phyloP scores from a whole-genome alignment of 2,113 vertebrate genomes.

The Melanotaenia duboulayi region DNA sequence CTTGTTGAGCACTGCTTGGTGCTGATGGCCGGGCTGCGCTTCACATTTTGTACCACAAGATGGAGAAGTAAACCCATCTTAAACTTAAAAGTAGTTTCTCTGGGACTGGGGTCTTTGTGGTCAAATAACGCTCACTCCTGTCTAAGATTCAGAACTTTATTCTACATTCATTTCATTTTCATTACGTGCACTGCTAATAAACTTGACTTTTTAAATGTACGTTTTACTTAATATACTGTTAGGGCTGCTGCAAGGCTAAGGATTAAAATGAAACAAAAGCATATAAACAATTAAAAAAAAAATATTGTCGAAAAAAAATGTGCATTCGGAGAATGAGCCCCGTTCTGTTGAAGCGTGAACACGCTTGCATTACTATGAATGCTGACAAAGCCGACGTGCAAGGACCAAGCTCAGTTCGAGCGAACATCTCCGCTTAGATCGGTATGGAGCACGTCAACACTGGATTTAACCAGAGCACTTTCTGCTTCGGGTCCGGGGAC shows the following conservation, averaged over 20 bases:
- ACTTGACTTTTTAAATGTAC: no score
- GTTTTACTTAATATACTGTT: no score
- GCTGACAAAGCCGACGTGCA: constrained; percentile 48
- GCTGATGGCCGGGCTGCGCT: not conserved
- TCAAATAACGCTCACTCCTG: not conserved
- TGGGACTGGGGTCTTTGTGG: not conserved
- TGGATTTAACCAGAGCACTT: constrained; percentile 55
- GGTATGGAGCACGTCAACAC: fast-evolving
- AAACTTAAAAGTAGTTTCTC: not conserved
- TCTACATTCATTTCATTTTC: no score
- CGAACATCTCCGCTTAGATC: not conserved
- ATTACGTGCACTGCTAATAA: no score
- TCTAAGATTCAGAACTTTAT: no score
- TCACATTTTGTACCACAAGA: constrained; percentile 33
- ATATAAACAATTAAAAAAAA: no score
- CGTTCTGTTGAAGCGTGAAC: constrained; percentile 65
- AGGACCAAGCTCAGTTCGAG: constrained; percentile 33
- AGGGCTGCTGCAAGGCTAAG: no score
- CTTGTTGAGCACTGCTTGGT: fast-evolving
- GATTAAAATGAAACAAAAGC: no score
- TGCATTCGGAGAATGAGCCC: constrained; percentile 80
- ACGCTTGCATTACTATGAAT: constrained; percentile 59
- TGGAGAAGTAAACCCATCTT: constrained; percentile 14
- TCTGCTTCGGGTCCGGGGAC: constrained; percentile 75
- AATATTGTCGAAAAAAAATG: not conserved